These are phyloP conservation scores for Sus scrofa DNA, from an alignment of 2,113 vertebrate species.

Conservation along the genomic window DNA sequence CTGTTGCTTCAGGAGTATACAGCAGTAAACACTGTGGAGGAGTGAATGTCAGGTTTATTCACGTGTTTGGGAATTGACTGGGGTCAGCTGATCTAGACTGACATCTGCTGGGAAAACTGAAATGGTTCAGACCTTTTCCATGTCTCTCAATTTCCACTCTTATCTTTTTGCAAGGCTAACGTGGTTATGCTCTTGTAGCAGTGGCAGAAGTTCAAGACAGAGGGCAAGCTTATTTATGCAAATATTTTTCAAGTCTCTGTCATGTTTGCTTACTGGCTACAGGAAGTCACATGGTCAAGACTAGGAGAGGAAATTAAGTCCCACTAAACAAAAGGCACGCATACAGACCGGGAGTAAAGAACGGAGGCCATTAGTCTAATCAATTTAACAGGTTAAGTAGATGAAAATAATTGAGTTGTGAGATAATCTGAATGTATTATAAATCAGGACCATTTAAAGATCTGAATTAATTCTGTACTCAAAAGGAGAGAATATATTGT, in stretches of 20 bases:
- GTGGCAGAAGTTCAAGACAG: not conserved
- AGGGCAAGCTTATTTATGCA: not conserved
- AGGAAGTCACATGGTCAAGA: not conserved
- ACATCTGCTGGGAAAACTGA: not conserved
- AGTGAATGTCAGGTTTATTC: not conserved
- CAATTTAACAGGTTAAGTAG: not conserved
- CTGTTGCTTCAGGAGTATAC: not conserved
- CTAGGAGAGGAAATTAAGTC: not conserved
- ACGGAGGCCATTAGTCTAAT: not conserved
- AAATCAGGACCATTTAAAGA: constrained; percentile 7
- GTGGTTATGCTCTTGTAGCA: not conserved
- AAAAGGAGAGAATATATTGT: constrained; percentile 24
- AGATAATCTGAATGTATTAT: constrained; percentile 38
- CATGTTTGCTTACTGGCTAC: not conserved
- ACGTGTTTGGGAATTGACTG: not conserved
- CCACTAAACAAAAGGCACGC: not conserved
- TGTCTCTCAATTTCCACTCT: not conserved
- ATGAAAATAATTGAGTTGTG: not conserved
- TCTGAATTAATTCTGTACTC: not conserved
- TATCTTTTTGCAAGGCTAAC: not conserved
- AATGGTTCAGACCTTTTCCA: not conserved
- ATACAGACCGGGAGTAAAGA: not conserved
- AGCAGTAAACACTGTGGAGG: not conserved
- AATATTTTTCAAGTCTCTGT: not conserved
- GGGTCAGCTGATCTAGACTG: not conserved